phyloP scores from a whole-genome alignment of 1,140 invertebrate genomes.

The Drosophila setifemur region DNA sequence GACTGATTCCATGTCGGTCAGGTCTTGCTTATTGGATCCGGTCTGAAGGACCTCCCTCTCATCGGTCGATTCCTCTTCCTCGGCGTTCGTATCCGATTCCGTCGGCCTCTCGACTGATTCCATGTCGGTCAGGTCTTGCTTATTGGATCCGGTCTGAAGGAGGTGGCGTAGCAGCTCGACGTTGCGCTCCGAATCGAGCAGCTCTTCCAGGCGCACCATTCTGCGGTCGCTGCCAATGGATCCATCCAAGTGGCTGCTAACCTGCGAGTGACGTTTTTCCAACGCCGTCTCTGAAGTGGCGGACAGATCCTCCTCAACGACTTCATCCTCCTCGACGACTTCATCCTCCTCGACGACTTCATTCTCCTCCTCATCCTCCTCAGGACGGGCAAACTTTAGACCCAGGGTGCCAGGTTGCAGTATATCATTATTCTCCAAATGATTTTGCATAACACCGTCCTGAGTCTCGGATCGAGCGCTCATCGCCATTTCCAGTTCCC shows the following conservation, averaged over 20 bases:
- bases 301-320: neutral
- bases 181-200: slow-evolving; percentile 38
- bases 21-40: neutral
- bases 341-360: neutral
- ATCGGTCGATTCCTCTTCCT: neutral
- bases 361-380: no score
- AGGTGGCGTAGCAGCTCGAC: slow-evolving; percentile 44
- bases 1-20: neutral
- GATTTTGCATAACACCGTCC: neutral
- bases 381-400: neutral
- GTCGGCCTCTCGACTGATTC: neutral
- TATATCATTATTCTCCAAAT: neutral
- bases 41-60: slow-evolving; percentile 19
- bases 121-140: neutral
- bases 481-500: neutral
- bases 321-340: neutral
- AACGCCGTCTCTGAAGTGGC: neutral
- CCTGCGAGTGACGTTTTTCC: neutral
- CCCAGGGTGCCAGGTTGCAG: neutral
- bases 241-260: neutral
- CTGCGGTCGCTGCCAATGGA: slow-evolving; percentile 11
- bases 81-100: neutral
- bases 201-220: slow-evolving; percentile 40
- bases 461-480: neutral
- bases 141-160: slow-evolving; percentile 9